Percentiles rank a stretch among this genome's conserved stretches.
Conservation (phyloP, 1,140 invertebrate genomes). For the Drosophila micromelanica region DNA sequence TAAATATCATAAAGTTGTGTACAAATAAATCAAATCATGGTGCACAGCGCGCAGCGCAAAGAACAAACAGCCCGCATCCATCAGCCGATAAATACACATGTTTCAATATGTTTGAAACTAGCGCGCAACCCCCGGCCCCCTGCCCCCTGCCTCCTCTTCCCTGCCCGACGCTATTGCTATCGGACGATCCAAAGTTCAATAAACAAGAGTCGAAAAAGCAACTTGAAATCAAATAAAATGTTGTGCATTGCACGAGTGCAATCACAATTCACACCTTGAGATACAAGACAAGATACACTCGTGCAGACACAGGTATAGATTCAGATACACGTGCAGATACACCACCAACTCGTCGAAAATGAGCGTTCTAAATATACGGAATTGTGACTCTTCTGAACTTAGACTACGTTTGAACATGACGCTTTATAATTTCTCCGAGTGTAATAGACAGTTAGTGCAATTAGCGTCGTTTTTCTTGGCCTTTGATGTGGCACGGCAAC, state of each 20-base stretch:
- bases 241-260: conserved; percentile 51
- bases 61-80: conserved; percentile 76
- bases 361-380: no score
- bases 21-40: conserved; percentile 78
- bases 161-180: conserved; percentile 32
- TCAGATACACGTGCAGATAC: conserved; percentile 32
- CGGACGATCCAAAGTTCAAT: conserved; percentile 66
- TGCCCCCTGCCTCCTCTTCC: no score
- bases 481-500: conserved; percentile 69
- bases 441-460: conserved; percentile 52
- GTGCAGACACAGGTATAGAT: conserved; percentile 21
- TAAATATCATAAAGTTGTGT: conserved; percentile 79
- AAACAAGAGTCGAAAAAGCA: conserved; percentile 58
- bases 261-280: conserved; percentile 69
- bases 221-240: conserved; percentile 69
- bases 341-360: conserved; percentile 9
- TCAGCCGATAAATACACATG: conserved; percentile 66
- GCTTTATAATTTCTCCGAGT: background rate
- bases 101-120: conserved; percentile 65
- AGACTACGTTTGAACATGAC: no score
- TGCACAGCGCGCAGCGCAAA: conserved; percentile 34
- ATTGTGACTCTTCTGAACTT: no score
- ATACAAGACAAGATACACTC: conserved; percentile 18
- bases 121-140: background rate
- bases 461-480: conserved; percentile 62